A percentile compares a stretch with the other conserved stretches of the same genome.
Evolutionary conservation across 2,888 invertebrate genomes (phyloP).

Genomic region (Bhutanitis thaidina): DNA sequence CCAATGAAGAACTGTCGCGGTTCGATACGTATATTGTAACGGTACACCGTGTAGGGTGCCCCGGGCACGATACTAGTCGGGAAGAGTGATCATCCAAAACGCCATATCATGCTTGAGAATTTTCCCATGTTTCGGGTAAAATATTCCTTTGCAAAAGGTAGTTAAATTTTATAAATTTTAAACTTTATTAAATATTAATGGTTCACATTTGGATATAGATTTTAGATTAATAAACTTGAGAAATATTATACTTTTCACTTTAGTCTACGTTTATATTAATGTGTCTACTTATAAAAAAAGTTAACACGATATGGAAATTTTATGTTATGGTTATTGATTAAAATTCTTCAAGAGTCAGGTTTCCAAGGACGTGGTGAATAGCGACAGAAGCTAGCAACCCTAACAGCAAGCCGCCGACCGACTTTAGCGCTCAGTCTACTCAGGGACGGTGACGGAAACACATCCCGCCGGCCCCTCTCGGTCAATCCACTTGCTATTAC

Average conservation of each 20-base stretch:
- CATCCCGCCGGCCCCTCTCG: constrained; percentile 35
- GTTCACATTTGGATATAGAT: no score
- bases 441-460: constrained; percentile 43
- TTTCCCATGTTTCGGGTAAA: constrained; percentile 29
- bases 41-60: constrained; percentile 62
- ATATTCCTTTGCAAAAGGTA: neutral
- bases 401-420: constrained; percentile 40
- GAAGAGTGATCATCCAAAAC: constrained; percentile 64
- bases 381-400: constrained; percentile 52
- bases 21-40: constrained; percentile 34
- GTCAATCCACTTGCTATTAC: constrained; percentile 37
- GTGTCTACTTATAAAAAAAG: no score
- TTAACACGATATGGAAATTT: neutral
- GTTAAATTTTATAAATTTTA: neutral
- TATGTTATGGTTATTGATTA: neutral
- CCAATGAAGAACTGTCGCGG: constrained; percentile 26
- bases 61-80: constrained; percentile 61
- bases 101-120: constrained; percentile 34
- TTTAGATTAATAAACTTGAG: no score
- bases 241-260: no score
- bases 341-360: constrained; percentile 3
- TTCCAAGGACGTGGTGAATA: constrained; percentile 35
- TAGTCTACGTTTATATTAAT: no score
- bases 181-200: no score
- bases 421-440: constrained; percentile 57